These are phyloP conservation scores for Perca schrenkii DNA, from an alignment of 2,113 vertebrate species.

Conservation along the genomic window DNA sequence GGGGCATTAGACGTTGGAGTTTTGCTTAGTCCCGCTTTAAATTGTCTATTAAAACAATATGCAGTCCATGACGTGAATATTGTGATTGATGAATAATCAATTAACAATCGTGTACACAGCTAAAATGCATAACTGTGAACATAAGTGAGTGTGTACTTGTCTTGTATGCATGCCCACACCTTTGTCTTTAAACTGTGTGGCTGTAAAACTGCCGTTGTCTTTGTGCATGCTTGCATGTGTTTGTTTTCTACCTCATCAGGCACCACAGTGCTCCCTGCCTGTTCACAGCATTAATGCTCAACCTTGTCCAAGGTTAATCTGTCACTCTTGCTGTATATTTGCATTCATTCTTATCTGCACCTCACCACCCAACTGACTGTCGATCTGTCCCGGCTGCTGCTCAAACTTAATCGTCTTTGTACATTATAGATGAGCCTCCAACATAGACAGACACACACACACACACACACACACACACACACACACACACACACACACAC, in stretches of 20 bases:
- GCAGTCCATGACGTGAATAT: neutral
- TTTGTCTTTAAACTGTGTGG: conserved; percentile 24
- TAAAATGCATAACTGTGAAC: conserved; percentile 14
- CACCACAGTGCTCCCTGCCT: conserved; percentile 54
- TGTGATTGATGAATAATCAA: conserved; percentile 49
- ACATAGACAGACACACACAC: conserved; percentile 38
- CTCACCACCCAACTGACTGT: conserved; percentile 79
- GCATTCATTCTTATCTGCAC: conserved; percentile 86
- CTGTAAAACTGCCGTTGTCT: conserved; percentile 13
- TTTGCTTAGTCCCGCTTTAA: conserved; percentile 28
- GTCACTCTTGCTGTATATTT: conserved; percentile 86
- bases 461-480: conserved; percentile 37
- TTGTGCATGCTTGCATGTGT: neutral
- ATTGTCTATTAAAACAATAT: conserved; percentile 4
- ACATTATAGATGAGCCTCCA: conserved; percentile 82
- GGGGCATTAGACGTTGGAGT: neutral
- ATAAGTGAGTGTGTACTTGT: neutral
- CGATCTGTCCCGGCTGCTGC: conserved; percentile 74
- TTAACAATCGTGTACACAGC: conserved; percentile 23
- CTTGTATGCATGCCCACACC: conserved; percentile 16
- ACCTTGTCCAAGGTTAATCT: conserved; percentile 88
- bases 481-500: conserved; percentile 31
- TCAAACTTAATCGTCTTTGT: conserved; percentile 84
- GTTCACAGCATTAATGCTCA: conserved; percentile 72
- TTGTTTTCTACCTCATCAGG: conserved; percentile 58